Base-by-base conservation (phyloP, 2,888 invertebrate species). In the Caenorhabditis sp. region DNA sequence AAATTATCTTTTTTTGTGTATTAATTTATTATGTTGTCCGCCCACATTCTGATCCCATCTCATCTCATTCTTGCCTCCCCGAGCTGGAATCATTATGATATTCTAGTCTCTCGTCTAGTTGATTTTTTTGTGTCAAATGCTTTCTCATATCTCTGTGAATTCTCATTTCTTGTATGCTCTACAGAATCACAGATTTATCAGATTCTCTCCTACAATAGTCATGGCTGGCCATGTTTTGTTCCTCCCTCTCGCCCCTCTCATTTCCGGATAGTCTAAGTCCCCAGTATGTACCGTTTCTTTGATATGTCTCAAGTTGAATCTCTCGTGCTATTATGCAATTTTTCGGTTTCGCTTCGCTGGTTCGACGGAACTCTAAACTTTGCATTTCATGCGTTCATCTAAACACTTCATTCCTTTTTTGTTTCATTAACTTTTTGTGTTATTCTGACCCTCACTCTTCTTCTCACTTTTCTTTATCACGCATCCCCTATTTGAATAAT, bases 241-340 rank as follows among this genome's bases (percentile, higher is more conserved):
- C 14, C 22, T 64, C 28, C 26, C 66, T 35, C 19, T 51, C 49
- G 28, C 47, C 49, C 28, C 35, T 8, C 16, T 24, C 35, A 24
- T 49, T 31, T n/a, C 38, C 31, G 22, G 31, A 70, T 70, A 70
- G 69, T 58, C 44, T 26, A 26, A 70, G 26, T 51, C 24, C 26
- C 49, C 14, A 12, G 19, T 76, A 76, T 76, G 76, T 68, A 76
- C 76, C 51, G 76, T 76, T 68, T 76, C 44, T 44, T 63, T 61
- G 41, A 47, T 76, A 28, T 58, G 26, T 58, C 47, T 8, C 56
- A 28, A 75, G 47, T 61, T 16, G 24, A n/a, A 63, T 22, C 26
- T n/a, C 74, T 63, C 63, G 8, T 58, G 12, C 66, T 56, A 64
- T 5, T 74, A 74, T 63, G 74, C 64, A 51, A 58, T 54, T 22